phyloP scores from a whole-genome alignment of 2,888 invertebrate genomes.

The Cerastis rubricosa region DNA sequence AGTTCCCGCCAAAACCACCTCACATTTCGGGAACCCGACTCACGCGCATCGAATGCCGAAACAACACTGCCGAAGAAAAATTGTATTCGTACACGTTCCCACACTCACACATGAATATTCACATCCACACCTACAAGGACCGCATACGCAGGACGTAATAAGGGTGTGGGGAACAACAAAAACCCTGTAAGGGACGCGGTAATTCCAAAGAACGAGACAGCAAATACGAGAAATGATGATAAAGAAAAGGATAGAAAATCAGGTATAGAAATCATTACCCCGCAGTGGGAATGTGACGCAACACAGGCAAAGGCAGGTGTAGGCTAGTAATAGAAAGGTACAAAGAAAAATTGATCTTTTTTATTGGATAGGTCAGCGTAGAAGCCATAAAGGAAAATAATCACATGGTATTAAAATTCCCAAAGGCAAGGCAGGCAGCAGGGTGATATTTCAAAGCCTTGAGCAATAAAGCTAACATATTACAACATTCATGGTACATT shows the following conservation, averaged over 20 bases:
- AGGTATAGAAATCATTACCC: constrained; percentile 86
- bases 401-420: constrained; percentile 60
- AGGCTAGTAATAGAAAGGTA: constrained; percentile 81
- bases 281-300: constrained; percentile 85
- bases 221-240: constrained; percentile 63
- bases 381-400: constrained; percentile 64
- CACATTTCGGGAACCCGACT: constrained; percentile 76
- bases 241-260: constrained; percentile 79
- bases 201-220: constrained; percentile 77
- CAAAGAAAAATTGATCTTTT: constrained; percentile 81
- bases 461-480: constrained; percentile 42
- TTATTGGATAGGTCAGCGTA: constrained; percentile 85
- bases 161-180: constrained; percentile 86
- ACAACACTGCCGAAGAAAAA: constrained; percentile 78
- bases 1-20: constrained; percentile 85
- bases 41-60: constrained; percentile 77
- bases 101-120: constrained; percentile 73
- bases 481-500: constrained; percentile 27
- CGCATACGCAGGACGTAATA: constrained; percentile 82
- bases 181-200: constrained; percentile 82
- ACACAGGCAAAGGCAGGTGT: constrained; percentile 87
- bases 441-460: constrained; percentile 49
- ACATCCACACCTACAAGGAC: constrained; percentile 80
- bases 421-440: constrained; percentile 37
- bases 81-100: constrained; percentile 76